Percentiles rank a stretch among this genome's conserved stretches.
phyloP scores from a whole-genome alignment of 2,797 vertebrate genomes.

The Discoglossus pictus region DNA sequence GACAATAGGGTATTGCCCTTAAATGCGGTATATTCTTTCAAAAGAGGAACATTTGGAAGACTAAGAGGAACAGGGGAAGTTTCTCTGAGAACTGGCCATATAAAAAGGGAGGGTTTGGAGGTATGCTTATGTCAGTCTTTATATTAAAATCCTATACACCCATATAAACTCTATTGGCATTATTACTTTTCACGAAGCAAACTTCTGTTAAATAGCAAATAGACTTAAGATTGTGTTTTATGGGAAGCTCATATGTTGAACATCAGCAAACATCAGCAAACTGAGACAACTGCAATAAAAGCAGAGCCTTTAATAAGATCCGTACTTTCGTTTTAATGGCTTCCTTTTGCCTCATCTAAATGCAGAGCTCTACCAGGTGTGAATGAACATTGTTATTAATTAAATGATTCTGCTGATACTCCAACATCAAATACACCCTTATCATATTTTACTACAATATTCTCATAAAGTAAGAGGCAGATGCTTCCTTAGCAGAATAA shows the following conservation, averaged over 20 bases:
- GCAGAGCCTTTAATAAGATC: conserved; percentile 50
- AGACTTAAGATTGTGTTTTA: background rate
- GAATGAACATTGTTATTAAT: conserved; percentile 54
- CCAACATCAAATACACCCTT: conserved; percentile 50
- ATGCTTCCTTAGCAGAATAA: conserved; percentile 40
- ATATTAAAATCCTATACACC: conserved; percentile 8
- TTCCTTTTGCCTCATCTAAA: conserved; percentile 54
- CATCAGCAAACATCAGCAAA: conserved; percentile 43
- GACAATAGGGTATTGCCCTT: no score
- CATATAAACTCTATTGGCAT: conserved; percentile 11
- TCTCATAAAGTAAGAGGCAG: conserved; percentile 45
- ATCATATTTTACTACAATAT: conserved; percentile 54
- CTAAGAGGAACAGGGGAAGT: no score
- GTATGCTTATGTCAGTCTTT: no score
- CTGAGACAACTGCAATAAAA: conserved; percentile 54
- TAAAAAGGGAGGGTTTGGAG: no score
- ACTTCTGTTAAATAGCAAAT: conserved; percentile 4
- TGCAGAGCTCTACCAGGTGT: conserved; percentile 47
- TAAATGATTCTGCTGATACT: conserved; percentile 50
- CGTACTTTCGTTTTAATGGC: conserved; percentile 48
- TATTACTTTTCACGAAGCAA: background rate
- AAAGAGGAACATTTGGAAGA: no score
- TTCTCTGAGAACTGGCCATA: no score
- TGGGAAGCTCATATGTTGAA: conserved; percentile 8
- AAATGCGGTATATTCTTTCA: no score